A percentile compares a stretch with the other conserved stretches of the same genome.
These are phyloP conservation scores for Odontesthes bonariensis DNA, from an alignment of 2,113 vertebrate species.

Conservation along the genomic window DNA sequence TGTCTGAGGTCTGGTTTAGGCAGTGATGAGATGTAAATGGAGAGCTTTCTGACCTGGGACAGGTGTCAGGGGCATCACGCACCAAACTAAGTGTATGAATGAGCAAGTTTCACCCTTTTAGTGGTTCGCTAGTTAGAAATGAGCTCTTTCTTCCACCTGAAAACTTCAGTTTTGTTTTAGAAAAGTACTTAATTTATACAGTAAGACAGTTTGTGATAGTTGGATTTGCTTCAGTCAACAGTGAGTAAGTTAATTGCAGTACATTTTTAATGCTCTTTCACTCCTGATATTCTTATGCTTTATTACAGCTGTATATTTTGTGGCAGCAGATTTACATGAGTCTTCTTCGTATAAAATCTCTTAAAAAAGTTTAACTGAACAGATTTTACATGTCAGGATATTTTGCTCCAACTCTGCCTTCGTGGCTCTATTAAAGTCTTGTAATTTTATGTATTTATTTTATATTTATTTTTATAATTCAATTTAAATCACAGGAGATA, in stretches of 20 bases:
- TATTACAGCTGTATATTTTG: not conserved
- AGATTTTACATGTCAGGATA: not conserved
- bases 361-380: slow-evolving; percentile 21
- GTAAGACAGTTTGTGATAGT: not conserved
- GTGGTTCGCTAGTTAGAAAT: slow-evolving; percentile 11
- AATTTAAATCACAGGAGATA: not conserved
- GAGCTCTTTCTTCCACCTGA: not conserved
- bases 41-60: slow-evolving; percentile 62
- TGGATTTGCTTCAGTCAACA: not conserved
- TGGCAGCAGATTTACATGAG: not conserved
- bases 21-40: slow-evolving; percentile 18
- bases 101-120: slow-evolving; percentile 20
- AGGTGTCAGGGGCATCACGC: slow-evolving; percentile 62
- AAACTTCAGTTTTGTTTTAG: not conserved
- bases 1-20: slow-evolving; percentile 14
- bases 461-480: not conserved
- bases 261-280: not conserved
- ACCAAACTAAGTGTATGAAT: slow-evolving; percentile 61
- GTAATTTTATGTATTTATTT: not conserved
- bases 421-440: not conserved
- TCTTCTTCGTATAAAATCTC: not conserved
- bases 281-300: not conserved
- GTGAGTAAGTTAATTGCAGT: not conserved
- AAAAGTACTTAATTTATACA: too few relatives aligned
- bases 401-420: slow-evolving; percentile 6